Evolutionary conservation across 2,888 invertebrate genomes (phyloP).

Genomic region (Hydroisotoma schaefferi): DNA sequence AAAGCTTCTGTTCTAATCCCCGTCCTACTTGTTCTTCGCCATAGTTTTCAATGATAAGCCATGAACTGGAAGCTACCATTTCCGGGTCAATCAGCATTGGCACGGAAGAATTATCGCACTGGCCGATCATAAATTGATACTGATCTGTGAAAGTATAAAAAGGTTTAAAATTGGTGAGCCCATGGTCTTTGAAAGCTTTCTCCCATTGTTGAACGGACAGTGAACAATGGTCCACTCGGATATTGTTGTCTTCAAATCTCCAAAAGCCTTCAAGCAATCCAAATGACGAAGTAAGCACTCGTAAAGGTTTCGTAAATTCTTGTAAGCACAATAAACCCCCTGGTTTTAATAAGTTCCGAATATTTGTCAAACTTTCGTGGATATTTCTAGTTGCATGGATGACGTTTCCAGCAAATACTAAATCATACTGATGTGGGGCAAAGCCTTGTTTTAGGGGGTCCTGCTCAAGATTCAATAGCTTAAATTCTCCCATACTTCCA

Average conservation of each 20-base stretch:
- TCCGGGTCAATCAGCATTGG: background rate
- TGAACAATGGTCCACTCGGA: conserved; percentile 18
- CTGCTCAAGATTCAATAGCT: conserved; percentile 18
- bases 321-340: conserved; percentile 8
- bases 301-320: background rate
- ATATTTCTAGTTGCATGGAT: conserved; percentile 22
- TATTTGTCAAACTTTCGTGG: conserved; percentile 14
- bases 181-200: background rate
- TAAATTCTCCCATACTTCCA: background rate
- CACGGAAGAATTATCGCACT: no score
- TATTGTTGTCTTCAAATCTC: conserved; percentile 17
- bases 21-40: background rate
- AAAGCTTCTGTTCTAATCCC: no score
- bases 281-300: conserved; percentile 7
- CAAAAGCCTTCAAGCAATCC: conserved; percentile 19
- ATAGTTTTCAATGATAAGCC: background rate
- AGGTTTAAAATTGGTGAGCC: background rate
- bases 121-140: background rate
- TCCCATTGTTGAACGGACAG: conserved; percentile 12
- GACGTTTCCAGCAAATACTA: conserved; percentile 16
- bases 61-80: background rate
- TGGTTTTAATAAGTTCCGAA: conserved; percentile 9
- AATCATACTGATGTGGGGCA: conserved; percentile 17
- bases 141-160: conserved; percentile 6
- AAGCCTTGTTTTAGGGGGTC: conserved; percentile 19